A percentile compares a stretch with the other conserved stretches of the same genome.
These are phyloP conservation scores for Phortica variegata DNA, from an alignment of 1,140 invertebrate species.

Conservation along the genomic window DNA sequence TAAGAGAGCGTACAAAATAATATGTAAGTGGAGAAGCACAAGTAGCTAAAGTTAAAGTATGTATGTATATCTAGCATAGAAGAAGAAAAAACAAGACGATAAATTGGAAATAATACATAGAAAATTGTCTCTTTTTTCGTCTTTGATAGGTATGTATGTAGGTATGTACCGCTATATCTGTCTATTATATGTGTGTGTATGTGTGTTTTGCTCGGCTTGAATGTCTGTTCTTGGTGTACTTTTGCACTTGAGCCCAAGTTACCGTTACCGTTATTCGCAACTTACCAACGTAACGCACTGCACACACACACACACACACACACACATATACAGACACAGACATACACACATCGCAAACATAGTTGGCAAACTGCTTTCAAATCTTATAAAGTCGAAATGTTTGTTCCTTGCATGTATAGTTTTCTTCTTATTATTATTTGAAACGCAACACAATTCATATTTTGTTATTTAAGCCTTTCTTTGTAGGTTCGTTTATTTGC, in stretches of 20 bases:
- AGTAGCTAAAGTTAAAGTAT: too few species aligned
- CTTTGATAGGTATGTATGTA: not conserved
- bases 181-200: conserved; percentile 34
- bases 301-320: not conserved
- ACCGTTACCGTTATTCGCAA: not conserved
- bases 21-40: not conserved
- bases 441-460: too few species aligned
- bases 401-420: not conserved
- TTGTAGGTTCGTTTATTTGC: too few species aligned
- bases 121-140: too few species aligned
- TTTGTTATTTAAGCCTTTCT: too few species aligned
- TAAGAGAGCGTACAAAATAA: not conserved
- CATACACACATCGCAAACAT: not conserved
- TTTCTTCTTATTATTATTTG: not conserved
- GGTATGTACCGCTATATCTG: conserved; percentile 23
- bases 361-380: too few species aligned
- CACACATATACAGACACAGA: conserved; percentile 3
- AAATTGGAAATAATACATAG: too few species aligned
- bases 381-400: not conserved
- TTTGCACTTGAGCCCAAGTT: not conserved
- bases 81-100: too few species aligned
- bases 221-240: conserved; percentile 7
- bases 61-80: too few species aligned
- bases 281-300: not conserved
- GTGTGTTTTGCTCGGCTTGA: conserved; percentile 35